Conservation (phyloP, 2,888 invertebrate genomes). For the Lithophane ornitopus region DNA sequence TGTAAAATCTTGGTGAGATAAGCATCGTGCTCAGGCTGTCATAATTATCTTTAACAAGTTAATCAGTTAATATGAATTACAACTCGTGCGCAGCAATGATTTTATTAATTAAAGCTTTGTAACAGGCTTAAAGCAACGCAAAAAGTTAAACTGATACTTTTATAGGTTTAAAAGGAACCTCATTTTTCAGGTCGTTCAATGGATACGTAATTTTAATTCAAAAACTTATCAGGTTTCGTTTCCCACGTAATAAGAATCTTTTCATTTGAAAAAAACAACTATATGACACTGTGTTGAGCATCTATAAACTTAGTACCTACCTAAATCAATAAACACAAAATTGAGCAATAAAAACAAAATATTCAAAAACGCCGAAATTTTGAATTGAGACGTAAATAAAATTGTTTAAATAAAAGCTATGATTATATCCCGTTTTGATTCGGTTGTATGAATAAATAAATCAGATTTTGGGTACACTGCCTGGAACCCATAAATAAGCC, state of each 20-base stretch:
- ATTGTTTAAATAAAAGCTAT: slow-evolving; percentile 43
- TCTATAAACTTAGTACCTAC: slow-evolving; percentile 25
- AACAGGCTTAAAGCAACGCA: not conserved
- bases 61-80: slow-evolving; percentile 25
- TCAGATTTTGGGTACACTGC: slow-evolving; percentile 51
- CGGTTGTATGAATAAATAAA: slow-evolving; percentile 57
- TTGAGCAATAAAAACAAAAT: slow-evolving; percentile 14
- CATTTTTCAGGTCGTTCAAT: not conserved
- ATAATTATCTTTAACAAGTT: slow-evolving; percentile 37
- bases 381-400: slow-evolving; percentile 50
- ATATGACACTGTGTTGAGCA: slow-evolving; percentile 8
- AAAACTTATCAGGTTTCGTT: not conserved
- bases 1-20: slow-evolving; percentile 18
- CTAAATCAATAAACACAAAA: slow-evolving; percentile 25
- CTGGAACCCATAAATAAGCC: slow-evolving; percentile 62
- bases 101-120: slow-evolving; percentile 15
- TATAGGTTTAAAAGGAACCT: too few relatives aligned
- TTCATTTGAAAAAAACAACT: slow-evolving; percentile 23
- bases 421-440: slow-evolving; percentile 37
- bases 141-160: not conserved
- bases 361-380: slow-evolving; percentile 13
- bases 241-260: slow-evolving; percentile 3
- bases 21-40: slow-evolving; percentile 22
- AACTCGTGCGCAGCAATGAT: slow-evolving; percentile 19
- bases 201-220: not conserved